Evolutionary conservation across 1,140 invertebrate genomes (phyloP).

Genomic region (Cepaea nemoralis): DNA sequence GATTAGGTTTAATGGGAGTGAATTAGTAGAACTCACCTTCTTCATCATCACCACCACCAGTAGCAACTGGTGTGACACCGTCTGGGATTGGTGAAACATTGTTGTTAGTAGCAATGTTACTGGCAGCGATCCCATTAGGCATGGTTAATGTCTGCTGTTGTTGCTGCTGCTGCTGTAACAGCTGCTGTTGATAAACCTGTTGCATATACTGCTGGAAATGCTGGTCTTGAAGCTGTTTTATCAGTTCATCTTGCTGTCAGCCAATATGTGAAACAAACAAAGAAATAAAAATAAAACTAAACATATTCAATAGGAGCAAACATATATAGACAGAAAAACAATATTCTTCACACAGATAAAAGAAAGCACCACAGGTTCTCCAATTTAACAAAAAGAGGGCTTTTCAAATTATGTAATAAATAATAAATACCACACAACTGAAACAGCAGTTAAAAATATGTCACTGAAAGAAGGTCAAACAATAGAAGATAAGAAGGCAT

Average conservation of each 20-base stretch:
- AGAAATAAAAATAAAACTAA: too few species aligned
- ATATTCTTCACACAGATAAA: too few species aligned
- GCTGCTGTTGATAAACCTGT: conserved; percentile 79
- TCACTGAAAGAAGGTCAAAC: too few species aligned
- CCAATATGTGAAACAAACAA: neutral
- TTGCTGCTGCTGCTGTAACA: conserved; percentile 69
- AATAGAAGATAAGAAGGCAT: too few species aligned
- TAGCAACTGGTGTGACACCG: conserved; percentile 20
- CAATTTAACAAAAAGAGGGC: too few species aligned
- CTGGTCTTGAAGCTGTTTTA: conserved; percentile 93
- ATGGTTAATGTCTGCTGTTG: conserved; percentile 31
- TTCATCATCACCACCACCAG: conserved; percentile 38
- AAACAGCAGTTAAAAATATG: too few species aligned
- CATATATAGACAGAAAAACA: too few species aligned
- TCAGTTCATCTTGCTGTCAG: conserved; percentile 87
- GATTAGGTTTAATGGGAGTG: too few species aligned
- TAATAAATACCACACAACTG: too few species aligned
- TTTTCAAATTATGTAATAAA: too few species aligned
- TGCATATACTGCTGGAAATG: conserved; percentile 99
- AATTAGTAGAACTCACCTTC: conserved; percentile 42
- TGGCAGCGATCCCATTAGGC: conserved; percentile 3
- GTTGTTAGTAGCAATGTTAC: conserved; percentile 27
- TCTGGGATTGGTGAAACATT: conserved; percentile 21
- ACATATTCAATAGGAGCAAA: too few species aligned
- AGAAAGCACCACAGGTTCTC: too few species aligned